Percentiles rank a stretch among this genome's conserved stretches.
Evolutionary conservation across 2,888 invertebrate species (phyloP).

Genomic region (Drosophila antonietae): DNA sequence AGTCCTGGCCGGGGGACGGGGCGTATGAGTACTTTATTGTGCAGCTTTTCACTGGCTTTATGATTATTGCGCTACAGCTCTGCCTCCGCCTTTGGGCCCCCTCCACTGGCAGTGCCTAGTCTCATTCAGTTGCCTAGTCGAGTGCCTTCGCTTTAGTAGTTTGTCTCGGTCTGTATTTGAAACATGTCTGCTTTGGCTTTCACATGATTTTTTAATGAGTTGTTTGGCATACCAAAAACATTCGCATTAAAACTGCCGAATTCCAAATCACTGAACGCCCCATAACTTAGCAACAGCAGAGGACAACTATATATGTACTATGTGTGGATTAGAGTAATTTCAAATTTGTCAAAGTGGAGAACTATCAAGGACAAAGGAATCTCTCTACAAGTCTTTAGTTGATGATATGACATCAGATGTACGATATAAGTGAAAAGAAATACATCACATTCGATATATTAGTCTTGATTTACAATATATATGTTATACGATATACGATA

Average conservation of each 20-base stretch:
- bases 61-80: constrained; percentile 65
- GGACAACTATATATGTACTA: not conserved
- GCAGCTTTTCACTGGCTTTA: constrained; percentile 68
- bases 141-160: constrained; percentile 15
- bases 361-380: not conserved
- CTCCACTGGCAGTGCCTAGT: not conserved
- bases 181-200: constrained; percentile 33
- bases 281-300: not conserved
- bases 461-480: not conserved
- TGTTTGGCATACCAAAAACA: constrained; percentile 41
- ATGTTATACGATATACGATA: too few relatives aligned
- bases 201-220: constrained; percentile 64
- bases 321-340: not conserved
- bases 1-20: not conserved
- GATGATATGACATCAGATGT: not conserved
- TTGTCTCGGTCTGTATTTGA: constrained; percentile 24
- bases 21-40: constrained; percentile 60
- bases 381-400: not conserved
- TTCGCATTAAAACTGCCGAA: constrained; percentile 52
- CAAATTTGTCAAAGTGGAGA: not conserved
- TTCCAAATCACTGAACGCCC: constrained; percentile 36
- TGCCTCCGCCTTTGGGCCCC: not conserved
- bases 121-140: constrained; percentile 9
- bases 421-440: not conserved
- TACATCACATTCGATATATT: not conserved